Evolutionary conservation across 2,797 vertebrate genomes (phyloP).

Genomic region (Argyrosomus regius): DNA sequence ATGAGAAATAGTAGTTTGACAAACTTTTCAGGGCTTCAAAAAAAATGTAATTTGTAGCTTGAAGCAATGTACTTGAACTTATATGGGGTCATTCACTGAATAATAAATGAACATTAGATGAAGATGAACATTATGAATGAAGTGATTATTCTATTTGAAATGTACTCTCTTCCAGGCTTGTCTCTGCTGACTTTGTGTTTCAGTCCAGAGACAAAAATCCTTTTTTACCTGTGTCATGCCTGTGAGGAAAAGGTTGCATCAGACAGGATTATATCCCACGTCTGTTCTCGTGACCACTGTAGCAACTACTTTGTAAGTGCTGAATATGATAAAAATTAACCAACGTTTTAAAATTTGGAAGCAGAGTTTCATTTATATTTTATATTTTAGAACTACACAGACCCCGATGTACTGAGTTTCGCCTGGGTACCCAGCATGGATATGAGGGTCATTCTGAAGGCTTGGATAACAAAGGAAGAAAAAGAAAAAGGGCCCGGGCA

Average conservation of each 20-base stretch:
- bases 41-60: too few species aligned
- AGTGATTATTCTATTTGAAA: not conserved
- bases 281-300: constrained; percentile 51
- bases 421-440: constrained; percentile 58
- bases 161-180: constrained; percentile 63
- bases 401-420: constrained; percentile 68
- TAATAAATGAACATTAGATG: too few species aligned
- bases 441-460: accelerated
- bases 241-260: constrained; percentile 53
- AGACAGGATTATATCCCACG: not conserved
- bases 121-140: not conserved
- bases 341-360: not conserved
- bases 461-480: not conserved
- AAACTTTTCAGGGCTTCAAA: too few species aligned
- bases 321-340: not conserved
- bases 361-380: not conserved
- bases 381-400: constrained; percentile 62
- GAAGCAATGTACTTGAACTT: too few species aligned
- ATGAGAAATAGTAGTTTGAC: not conserved
- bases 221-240: constrained; percentile 76
- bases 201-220: accelerated
- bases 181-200: constrained; percentile 72
- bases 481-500: accelerated
- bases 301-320: constrained; percentile 73
- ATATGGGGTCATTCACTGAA: too few species aligned